Evolutionary conservation across 2,888 invertebrate genomes (phyloP).

Genomic region (Zygogramma bicolorata): DNA sequence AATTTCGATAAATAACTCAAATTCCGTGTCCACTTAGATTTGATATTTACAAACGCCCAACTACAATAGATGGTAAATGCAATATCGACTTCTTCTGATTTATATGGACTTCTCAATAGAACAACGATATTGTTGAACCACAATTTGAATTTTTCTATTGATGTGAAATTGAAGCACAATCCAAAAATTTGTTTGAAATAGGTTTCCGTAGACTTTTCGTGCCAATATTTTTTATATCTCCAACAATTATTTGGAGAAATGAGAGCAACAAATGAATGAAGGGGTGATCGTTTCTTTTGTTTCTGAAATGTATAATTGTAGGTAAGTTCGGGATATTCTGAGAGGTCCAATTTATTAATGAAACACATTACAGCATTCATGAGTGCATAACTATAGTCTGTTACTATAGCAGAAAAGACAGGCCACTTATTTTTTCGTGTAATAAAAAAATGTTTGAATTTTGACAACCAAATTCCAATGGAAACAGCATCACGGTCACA

Average conservation of each 20-base stretch:
- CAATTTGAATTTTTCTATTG: neutral
- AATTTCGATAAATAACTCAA: neutral
- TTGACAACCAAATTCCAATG: conserved; percentile 24
- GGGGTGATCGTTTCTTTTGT: neutral
- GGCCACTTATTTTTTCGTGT: conserved; percentile 20
- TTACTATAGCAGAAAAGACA: conserved; percentile 9
- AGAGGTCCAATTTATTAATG: conserved; percentile 15
- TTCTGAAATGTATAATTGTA: conserved; percentile 3
- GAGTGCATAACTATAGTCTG: conserved; percentile 21
- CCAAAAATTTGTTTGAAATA: too few species aligned
- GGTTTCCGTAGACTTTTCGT: neutral
- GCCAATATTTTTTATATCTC: conserved; percentile 18
- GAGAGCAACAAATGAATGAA: conserved; percentile 14
- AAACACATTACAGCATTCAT: conserved; percentile 18
- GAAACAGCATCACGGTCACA: conserved; percentile 20
- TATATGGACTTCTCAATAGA: neutral
- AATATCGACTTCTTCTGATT: neutral
- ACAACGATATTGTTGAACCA: conserved; percentile 1
- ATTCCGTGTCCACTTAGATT: neutral
- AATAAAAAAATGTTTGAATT: conserved; percentile 15
- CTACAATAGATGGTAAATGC: neutral
- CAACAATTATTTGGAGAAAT: conserved; percentile 22
- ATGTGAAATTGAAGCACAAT: too few species aligned
- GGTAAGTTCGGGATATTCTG: conserved; percentile 1
- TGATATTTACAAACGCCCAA: neutral